These are phyloP conservation scores for Neopelma chrysocephalum DNA, from an alignment of 2,797 vertebrate genomes.

Conservation along the genomic window DNA sequence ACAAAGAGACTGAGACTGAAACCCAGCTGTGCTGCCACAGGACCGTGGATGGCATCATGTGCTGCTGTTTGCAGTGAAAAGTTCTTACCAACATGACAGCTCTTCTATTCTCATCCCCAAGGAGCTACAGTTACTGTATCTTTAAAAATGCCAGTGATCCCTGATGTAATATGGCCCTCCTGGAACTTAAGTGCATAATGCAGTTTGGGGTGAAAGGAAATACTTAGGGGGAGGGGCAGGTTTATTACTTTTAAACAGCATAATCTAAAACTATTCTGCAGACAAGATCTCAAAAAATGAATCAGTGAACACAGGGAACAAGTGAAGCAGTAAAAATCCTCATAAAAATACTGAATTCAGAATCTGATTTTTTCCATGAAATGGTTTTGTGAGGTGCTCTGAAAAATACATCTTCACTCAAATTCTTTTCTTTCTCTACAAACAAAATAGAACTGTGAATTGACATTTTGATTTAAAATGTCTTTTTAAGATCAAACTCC, in stretches of 20 bases:
- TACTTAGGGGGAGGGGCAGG: background rate
- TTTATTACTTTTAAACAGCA: background rate
- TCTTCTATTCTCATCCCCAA: background rate
- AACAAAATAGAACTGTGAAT: background rate
- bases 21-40: background rate
- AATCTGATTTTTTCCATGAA: background rate
- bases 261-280: background rate
- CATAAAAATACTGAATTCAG: background rate
- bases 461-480: constrained; percentile 36
- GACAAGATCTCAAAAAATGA: background rate
- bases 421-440: background rate
- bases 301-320: background rate
- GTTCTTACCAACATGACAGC: background rate
- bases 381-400: background rate
- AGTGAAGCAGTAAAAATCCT: constrained; percentile 3
- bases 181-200: background rate
- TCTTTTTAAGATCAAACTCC: constrained; percentile 24
- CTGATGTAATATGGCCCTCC: background rate
- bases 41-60: background rate
- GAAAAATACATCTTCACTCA: background rate
- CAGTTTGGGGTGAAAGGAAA: background rate
- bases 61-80: background rate
- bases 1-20: background rate
- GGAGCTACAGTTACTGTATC: background rate
- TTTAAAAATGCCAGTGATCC: background rate